A percentile compares a stretch with the other conserved stretches of the same genome.
Evolutionary conservation across 2,113 vertebrate genomes (phyloP).

Genomic region (Butorides virescens): DNA sequence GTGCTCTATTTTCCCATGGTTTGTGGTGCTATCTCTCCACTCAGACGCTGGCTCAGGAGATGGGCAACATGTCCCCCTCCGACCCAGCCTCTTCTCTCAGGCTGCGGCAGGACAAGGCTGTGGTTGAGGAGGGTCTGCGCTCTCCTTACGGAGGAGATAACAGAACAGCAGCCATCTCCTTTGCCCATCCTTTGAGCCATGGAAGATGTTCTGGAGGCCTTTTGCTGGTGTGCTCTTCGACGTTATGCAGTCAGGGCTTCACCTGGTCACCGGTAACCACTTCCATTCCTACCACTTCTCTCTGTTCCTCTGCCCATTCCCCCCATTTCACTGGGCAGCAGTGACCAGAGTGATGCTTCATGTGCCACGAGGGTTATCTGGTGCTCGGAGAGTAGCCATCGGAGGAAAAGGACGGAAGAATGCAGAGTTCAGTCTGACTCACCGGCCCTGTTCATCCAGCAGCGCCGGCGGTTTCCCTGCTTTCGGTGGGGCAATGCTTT

Average conservation of each 20-base stretch:
- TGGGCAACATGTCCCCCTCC: background rate
- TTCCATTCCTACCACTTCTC: background rate
- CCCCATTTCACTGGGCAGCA: background rate
- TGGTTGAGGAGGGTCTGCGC: background rate
- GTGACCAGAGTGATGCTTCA: background rate
- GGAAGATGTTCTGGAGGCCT: background rate
- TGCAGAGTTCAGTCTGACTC: background rate
- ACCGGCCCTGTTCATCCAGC: background rate
- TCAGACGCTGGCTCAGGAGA: background rate
- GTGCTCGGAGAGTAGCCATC: background rate
- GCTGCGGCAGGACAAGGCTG: background rate
- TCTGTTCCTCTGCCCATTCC: background rate
- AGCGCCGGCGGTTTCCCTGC: background rate
- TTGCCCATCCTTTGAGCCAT: no score
- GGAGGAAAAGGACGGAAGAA: fast-evolving
- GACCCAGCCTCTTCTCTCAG: background rate
- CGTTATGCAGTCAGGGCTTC: background rate
- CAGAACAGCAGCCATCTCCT: background rate
- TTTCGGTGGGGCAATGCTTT: background rate
- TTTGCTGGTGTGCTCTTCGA: background rate
- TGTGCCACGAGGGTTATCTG: background rate
- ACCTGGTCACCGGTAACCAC: background rate
- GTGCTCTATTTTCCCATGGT: background rate
- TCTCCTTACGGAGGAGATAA: background rate
- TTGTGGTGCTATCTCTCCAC: background rate